Evolutionary conservation across 1,140 invertebrate genomes (phyloP), one percentile per base, ranked within the genome.

Genomic region (Cotesia chilonis): DNA sequence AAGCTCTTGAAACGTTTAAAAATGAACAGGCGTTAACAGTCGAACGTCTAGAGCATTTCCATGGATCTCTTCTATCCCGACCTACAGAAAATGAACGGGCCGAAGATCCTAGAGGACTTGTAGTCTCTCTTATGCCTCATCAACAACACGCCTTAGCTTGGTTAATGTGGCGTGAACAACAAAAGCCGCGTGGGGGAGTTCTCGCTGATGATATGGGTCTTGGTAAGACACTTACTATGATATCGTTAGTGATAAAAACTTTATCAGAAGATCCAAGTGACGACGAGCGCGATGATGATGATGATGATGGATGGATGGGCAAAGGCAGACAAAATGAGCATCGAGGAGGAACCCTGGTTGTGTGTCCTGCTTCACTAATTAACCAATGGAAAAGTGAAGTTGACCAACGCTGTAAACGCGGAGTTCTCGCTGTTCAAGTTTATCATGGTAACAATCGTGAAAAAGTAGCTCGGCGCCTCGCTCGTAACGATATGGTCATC

Each of bases 161-260:
- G 96, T 86, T 98, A 68, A 73, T 90, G 0, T 98, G 96, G 95
- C 86, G 97, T 60, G 97, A 98, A 85, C 87, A 87, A 4, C 93
- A 97, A 83, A 89, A 89, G 74, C 96, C 96, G 0, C 80, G 90
- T 54, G 96, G 95, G 6, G 96, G 96, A 1, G 92, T 82, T 82
- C 72, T 78, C 91, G 96, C 96, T 66, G 96, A 98, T 88, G 96
- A 98, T 82, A 98, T 98, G 96, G 97, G 97, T 37, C 85, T 96
- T 0, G 95, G 95, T 0, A 98, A 98, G 86, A 98, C 97, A 0
- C 83, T 98, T 4, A 96, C 94, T 0, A 96, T 97, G 92, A 95
- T 99, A 73, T 91, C 96, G 0, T 83, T 97, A 3, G 75, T 86
- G 6, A 65, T 86, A 6, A 59, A 70, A 1, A 72, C 65, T 37